Percentiles rank a stretch among this genome's conserved stretches.
phyloP scores from a whole-genome alignment of 2,113 vertebrate genomes.

The Asarcornis scutulata region DNA sequence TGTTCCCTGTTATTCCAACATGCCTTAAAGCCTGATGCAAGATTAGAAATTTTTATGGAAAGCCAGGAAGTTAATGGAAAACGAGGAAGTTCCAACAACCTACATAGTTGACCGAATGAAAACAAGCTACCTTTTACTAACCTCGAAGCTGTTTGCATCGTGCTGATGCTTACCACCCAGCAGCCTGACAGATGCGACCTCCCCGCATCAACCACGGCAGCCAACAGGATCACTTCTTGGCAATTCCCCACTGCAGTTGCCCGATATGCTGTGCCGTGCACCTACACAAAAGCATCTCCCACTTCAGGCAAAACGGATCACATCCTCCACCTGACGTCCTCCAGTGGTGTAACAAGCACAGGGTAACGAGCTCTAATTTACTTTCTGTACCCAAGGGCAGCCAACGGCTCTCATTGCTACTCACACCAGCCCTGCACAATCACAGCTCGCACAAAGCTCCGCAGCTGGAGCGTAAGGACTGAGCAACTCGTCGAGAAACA shows the following conservation, averaged over 20 bases:
- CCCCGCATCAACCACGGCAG: accelerated
- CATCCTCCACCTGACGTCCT: not conserved
- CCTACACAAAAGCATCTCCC: not conserved
- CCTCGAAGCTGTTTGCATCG: not conserved
- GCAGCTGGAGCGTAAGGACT: not conserved
- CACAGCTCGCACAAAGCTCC: not conserved
- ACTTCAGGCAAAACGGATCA: not conserved
- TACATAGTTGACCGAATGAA: accelerated
- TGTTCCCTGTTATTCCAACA: accelerated
- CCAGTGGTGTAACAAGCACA: not conserved
- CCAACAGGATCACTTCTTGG: not conserved
- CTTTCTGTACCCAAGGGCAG: not conserved
- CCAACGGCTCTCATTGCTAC: not conserved
- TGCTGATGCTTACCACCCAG: not conserved
- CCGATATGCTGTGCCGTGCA: accelerated
- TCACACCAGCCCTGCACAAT: not conserved
- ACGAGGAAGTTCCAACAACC: not conserved
- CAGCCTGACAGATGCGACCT: not conserved
- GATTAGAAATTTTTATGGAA: not conserved
- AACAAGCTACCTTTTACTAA: not conserved
- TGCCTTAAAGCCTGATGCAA: not conserved
- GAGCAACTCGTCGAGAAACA: not conserved
- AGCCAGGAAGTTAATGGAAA: not conserved
- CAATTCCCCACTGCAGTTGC: not conserved
- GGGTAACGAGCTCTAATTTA: not conserved